These are phyloP conservation scores for Anagrus nilaparvatae DNA, from an alignment of 1,140 invertebrate genomes.

Conservation along the genomic window DNA sequence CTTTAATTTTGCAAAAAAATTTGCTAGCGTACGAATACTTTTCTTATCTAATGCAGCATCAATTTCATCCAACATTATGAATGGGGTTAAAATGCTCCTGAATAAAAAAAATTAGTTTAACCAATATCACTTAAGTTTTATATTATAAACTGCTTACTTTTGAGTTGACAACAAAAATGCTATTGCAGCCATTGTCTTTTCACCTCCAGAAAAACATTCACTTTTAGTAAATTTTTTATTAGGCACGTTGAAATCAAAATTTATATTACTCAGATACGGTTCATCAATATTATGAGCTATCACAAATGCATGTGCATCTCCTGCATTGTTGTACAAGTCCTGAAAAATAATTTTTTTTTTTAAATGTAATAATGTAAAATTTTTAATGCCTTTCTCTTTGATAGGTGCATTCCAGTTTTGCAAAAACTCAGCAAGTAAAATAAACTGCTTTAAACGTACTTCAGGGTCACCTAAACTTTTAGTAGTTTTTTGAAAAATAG, in stretches of 20 bases:
- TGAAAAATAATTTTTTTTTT: conserved; percentile 30
- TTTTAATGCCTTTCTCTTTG: not conserved
- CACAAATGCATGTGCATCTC: conserved; percentile 93
- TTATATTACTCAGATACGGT: conserved; percentile 93
- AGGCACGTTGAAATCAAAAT: conserved; percentile 97
- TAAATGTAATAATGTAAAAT: conserved; percentile 25
- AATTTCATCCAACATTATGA: conserved; percentile 97
- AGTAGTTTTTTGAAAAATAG: conserved; percentile 44
- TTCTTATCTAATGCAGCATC: conserved; percentile 98
- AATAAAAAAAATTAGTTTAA: conserved; percentile 3
- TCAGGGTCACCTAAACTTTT: conserved; percentile 48
- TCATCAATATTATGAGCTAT: conserved; percentile 95
- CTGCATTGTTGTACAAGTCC: conserved; percentile 85
- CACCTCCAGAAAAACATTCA: conserved; percentile 95
- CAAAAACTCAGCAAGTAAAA: conserved; percentile 50
- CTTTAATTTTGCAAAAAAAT: conserved; percentile 14
- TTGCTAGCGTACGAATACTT: conserved; percentile 90
- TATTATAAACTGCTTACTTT: conserved; percentile 45
- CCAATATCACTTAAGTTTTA: conserved; percentile 1
- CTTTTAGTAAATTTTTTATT: conserved; percentile 94
- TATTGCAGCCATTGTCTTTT: conserved; percentile 97
- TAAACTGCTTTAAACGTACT: conserved; percentile 57
- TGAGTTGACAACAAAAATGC: conserved; percentile 95
- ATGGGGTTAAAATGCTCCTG: conserved; percentile 93
- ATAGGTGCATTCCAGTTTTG: conserved; percentile 29